Evolutionary conservation across 1,140 invertebrate species (phyloP).

Genomic region (Drosophila yakuba): DNA sequence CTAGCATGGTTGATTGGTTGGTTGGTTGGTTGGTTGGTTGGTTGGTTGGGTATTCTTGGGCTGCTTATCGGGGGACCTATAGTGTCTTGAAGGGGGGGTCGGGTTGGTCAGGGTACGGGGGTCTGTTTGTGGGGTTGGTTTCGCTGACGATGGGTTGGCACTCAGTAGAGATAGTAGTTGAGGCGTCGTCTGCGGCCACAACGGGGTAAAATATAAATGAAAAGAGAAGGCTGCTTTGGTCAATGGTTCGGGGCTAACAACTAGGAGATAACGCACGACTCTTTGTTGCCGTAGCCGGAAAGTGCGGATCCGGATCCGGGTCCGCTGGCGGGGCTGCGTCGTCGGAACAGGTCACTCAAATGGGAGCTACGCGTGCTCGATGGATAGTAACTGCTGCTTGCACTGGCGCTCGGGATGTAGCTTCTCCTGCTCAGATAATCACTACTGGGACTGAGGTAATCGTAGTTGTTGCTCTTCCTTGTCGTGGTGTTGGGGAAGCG

Average conservation of each 20-base stretch:
- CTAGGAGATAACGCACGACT: slow-evolving; percentile 83
- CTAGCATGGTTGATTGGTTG: slow-evolving; percentile 53
- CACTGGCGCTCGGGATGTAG: slow-evolving; percentile 25
- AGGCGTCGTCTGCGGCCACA: slow-evolving; percentile 61
- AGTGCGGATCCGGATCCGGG: slow-evolving; percentile 40
- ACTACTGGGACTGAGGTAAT: slow-evolving; percentile 61
- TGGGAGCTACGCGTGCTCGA: slow-evolving; percentile 51
- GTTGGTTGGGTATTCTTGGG: slow-evolving; percentile 32
- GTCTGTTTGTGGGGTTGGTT: slow-evolving; percentile 38
- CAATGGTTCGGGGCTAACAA: slow-evolving; percentile 30
- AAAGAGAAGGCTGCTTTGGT: slow-evolving; percentile 63
- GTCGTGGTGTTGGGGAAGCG: slow-evolving; percentile 68
- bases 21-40: slow-evolving; percentile 39
- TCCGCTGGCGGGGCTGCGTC: slow-evolving; percentile 57
- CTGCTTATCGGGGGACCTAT: slow-evolving; percentile 28
- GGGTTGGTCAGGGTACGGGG: slow-evolving; percentile 3
- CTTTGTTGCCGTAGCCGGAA: slow-evolving; percentile 65
- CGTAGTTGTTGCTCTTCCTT: slow-evolving; percentile 40
- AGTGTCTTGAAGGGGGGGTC: slow-evolving; percentile 11
- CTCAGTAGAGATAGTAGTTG: slow-evolving; percentile 74
- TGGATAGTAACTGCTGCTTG: slow-evolving; percentile 42
- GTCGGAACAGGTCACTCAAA: slow-evolving; percentile 72
- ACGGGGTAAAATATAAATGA: slow-evolving; percentile 52
- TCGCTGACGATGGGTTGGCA: slow-evolving; percentile 30
- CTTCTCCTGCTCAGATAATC: slow-evolving; percentile 55